Conservation (phyloP, 1,140 invertebrate genomes). For the Chymomyza costata region DNA sequence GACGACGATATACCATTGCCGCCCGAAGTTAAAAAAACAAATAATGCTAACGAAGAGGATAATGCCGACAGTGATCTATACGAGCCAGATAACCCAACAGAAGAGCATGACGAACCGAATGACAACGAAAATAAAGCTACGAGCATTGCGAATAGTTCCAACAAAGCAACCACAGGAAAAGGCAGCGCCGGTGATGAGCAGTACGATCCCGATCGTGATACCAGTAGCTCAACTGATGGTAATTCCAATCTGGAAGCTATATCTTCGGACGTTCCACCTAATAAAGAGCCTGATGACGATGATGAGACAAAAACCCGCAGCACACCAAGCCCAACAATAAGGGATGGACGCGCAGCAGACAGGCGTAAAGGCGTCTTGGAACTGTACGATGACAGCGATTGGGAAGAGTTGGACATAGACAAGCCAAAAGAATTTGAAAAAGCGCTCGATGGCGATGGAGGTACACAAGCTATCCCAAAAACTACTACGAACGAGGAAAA, state of each 20-base stretch:
- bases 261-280: neutral
- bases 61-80: conserved; percentile 43
- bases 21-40: conserved; percentile 34
- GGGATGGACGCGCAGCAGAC: conserved; percentile 34
- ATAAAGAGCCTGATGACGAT: conserved; percentile 22
- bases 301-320: conserved; percentile 30
- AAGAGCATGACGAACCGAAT: conserved; percentile 36
- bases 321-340: conserved; percentile 47
- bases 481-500: conserved; percentile 1
- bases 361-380: conserved; percentile 49
- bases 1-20: conserved; percentile 73
- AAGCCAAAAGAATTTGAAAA: conserved; percentile 65
- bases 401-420: conserved; percentile 71
- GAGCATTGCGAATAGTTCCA: conserved; percentile 3
- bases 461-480: conserved; percentile 1
- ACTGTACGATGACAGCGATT: conserved; percentile 75
- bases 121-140: conserved; percentile 3
- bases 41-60: conserved; percentile 12
- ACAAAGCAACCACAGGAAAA: neutral
- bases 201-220: conserved; percentile 17
- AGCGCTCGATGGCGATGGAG: conserved; percentile 32
- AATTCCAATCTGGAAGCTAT: conserved; percentile 8
- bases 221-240: neutral
- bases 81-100: conserved; percentile 71
- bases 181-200: conserved; percentile 1